Evolutionary conservation across 2,888 invertebrate species (phyloP).

Genomic region (Pilophorus perplexus): DNA sequence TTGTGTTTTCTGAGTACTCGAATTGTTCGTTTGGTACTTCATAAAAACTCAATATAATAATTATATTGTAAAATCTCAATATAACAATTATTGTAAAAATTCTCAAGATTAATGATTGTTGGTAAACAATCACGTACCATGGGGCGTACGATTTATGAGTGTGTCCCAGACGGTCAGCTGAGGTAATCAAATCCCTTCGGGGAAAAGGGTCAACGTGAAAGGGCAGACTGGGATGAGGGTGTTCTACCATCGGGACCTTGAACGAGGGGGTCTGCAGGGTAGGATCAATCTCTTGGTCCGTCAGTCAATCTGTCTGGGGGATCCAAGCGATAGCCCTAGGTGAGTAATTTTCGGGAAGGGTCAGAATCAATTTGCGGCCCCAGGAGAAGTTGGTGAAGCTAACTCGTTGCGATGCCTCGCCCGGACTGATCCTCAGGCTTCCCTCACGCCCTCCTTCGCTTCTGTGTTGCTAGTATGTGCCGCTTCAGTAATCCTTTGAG

Average conservation of each 20-base stretch:
- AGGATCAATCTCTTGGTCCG: background rate
- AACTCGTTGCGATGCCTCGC: background rate
- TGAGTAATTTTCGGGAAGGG: conserved; percentile 11
- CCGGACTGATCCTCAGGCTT: background rate
- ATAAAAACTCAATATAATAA: too few relatives aligned
- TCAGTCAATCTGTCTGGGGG: conserved; percentile 1
- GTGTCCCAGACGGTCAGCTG: too few relatives aligned
- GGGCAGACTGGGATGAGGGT: too few relatives aligned
- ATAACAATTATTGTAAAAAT: too few relatives aligned
- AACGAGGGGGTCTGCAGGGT: background rate
- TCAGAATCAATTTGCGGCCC: background rate
- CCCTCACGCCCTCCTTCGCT: background rate
- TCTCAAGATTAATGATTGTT: too few relatives aligned
- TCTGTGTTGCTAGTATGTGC: background rate
- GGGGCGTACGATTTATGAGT: too few relatives aligned
- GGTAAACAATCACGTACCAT: too few relatives aligned
- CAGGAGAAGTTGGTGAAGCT: background rate
- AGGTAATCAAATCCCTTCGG: too few relatives aligned
- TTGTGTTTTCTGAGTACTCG: too few relatives aligned
- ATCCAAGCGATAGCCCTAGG: background rate
- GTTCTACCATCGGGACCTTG: background rate
- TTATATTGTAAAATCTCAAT: too few relatives aligned
- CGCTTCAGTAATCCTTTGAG: too few relatives aligned
- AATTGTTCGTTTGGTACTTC: too few relatives aligned
- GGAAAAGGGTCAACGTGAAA: background rate